phyloP scores from a whole-genome alignment of 2,113 vertebrate genomes.

The Laticauda colubrina region DNA sequence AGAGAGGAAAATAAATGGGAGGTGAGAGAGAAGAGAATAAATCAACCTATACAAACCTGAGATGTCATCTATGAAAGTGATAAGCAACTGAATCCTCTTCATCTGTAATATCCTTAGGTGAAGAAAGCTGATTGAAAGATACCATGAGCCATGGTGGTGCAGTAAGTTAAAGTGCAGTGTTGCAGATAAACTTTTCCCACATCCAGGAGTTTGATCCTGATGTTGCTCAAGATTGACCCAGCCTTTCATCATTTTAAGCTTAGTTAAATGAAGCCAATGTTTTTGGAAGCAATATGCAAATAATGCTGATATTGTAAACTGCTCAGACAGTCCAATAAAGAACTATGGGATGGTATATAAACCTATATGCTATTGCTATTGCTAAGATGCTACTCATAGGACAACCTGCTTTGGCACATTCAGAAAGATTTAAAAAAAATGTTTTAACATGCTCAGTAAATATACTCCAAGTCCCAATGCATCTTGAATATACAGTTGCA shows the following conservation, averaged over 20 bases:
- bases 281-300: not conserved
- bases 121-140: conserved; percentile 5
- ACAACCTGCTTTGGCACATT: not conserved
- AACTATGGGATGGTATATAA: not conserved
- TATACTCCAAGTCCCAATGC: not conserved
- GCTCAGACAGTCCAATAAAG: not conserved
- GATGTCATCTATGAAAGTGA: conserved; percentile 74
- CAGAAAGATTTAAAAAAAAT: not conserved
- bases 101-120: not conserved
- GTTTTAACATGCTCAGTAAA: not conserved
- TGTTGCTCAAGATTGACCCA: not conserved
- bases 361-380: not conserved
- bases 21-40: conserved; percentile 59
- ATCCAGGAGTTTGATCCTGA: not conserved
- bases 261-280: not conserved
- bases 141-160: not conserved
- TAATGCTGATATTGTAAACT: not conserved
- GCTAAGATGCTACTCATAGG: not conserved
- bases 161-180: not conserved
- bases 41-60: conserved; percentile 89
- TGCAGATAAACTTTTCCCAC: not conserved
- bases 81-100: conserved; percentile 49
- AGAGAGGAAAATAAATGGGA: conserved; percentile 33
- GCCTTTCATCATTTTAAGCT: not conserved
- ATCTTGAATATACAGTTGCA: not conserved